Conservation (phyloP, 2,113 vertebrate species). For the Bungarus multicinctus region DNA sequence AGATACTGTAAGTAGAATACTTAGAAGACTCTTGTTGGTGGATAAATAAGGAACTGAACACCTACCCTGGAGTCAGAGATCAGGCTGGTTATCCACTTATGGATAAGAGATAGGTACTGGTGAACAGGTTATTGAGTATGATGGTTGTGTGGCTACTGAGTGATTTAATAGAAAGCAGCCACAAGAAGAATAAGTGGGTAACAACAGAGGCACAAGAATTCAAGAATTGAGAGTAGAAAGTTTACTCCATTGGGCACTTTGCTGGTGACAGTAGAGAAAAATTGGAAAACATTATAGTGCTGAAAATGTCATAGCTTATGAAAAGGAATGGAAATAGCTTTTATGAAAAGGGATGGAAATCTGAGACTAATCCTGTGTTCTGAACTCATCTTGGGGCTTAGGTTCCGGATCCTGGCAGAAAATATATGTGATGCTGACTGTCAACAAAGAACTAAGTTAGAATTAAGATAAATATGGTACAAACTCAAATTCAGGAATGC, state of each 20-base stretch:
- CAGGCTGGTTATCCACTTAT: background rate
- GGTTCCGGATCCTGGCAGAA: background rate
- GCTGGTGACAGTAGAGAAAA: no score
- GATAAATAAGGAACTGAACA: background rate
- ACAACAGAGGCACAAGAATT: background rate
- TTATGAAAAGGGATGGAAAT: no score
- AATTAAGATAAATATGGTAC: background rate
- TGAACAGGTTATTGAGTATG: background rate
- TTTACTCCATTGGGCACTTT: background rate
- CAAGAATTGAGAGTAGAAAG: background rate
- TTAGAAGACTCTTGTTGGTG: background rate
- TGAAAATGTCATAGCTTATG: no score
- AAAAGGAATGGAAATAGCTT: no score
- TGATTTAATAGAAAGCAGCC: background rate
- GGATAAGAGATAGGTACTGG: background rate
- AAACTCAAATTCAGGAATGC: background rate
- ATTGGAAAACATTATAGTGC: no score
- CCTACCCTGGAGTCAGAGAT: background rate
- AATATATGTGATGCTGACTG: background rate
- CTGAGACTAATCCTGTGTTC: background rate
- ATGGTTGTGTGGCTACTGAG: background rate
- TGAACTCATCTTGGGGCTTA: background rate
- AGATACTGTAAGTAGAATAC: background rate
- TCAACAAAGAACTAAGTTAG: background rate
- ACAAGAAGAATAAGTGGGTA: background rate